Percentiles rank a stretch among this genome's conserved stretches.
Evolutionary conservation across 2,113 vertebrate genomes (phyloP).

Genomic region (Bos javanicus): DNA sequence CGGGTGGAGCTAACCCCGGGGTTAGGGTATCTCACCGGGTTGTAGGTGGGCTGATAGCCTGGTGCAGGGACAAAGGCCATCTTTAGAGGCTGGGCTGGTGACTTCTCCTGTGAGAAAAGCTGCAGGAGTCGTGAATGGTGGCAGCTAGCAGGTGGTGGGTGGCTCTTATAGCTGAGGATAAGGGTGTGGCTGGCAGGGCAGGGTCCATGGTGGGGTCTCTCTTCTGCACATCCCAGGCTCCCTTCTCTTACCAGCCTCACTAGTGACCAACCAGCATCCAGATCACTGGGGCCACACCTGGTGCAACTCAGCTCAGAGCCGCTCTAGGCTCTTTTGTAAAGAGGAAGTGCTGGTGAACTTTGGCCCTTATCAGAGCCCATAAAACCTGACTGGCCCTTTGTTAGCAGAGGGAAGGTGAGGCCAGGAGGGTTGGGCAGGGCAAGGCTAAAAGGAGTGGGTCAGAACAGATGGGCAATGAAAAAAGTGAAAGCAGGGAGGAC

Average conservation of each 20-base stretch:
- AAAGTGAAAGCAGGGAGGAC: neutral
- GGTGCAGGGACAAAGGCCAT: conserved; percentile 82
- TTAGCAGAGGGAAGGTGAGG: conserved; percentile 16
- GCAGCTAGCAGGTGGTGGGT: neutral
- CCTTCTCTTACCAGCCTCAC: neutral
- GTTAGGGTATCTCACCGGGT: conserved; percentile 82
- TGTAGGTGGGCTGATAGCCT: conserved; percentile 86
- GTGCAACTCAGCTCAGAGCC: neutral
- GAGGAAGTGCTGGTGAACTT: conserved; percentile 36
- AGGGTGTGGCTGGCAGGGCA: neutral
- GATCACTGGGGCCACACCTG: neutral
- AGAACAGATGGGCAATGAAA: neutral
- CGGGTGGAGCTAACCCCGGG: too few species aligned
- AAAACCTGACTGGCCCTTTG: neutral
- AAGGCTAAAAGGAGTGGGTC: neutral
- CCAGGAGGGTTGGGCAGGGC: neutral
- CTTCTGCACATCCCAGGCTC: neutral
- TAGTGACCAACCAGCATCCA: neutral
- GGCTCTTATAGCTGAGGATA: conserved; percentile 40
- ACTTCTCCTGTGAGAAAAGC: neutral
- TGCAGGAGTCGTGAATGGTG: neutral
- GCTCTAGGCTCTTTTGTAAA: neutral
- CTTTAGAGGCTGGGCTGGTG: neutral
- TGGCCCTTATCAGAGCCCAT: conserved; percentile 27
- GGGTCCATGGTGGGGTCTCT: neutral